phyloP scores from a whole-genome alignment of 30 jellyfish, hydroid and myxozoan genomes.

The Catostylus mosaicus region DNA sequence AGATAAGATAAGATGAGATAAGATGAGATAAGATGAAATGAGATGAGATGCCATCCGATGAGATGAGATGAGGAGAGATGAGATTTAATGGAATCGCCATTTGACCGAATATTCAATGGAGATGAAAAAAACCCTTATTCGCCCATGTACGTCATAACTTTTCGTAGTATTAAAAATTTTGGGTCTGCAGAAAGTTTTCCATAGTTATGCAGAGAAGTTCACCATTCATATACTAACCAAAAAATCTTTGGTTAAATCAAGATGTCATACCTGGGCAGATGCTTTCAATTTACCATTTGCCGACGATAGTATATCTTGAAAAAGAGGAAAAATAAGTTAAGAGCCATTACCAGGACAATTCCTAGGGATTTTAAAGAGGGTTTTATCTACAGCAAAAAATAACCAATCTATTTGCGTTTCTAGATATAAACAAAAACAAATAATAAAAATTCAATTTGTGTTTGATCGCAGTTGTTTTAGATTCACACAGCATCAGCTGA shows the following conservation, averaged over 20 bases:
- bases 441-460: background rate
- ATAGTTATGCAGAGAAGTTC: background rate
- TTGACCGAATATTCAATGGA: background rate
- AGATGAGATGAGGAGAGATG: no score
- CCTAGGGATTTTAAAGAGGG: no score
- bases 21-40: no score
- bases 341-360: background rate
- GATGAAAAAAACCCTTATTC: background rate
- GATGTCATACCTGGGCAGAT: constrained; percentile 77
- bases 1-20: no score
- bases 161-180: no score
- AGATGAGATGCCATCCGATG: no score
- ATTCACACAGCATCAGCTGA: background rate
- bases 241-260: background rate
- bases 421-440: no score
- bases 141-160: no score
- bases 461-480: background rate
- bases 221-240: background rate
- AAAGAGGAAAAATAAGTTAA: background rate
- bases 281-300: constrained; percentile 61
- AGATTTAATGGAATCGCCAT: no score
- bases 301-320: constrained; percentile 68
- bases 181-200: no score
- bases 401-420: no score
- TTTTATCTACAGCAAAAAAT: no score